Base-by-base conservation (phyloP, 1,140 invertebrate species). In the Heliconius eleuchia region DNA sequence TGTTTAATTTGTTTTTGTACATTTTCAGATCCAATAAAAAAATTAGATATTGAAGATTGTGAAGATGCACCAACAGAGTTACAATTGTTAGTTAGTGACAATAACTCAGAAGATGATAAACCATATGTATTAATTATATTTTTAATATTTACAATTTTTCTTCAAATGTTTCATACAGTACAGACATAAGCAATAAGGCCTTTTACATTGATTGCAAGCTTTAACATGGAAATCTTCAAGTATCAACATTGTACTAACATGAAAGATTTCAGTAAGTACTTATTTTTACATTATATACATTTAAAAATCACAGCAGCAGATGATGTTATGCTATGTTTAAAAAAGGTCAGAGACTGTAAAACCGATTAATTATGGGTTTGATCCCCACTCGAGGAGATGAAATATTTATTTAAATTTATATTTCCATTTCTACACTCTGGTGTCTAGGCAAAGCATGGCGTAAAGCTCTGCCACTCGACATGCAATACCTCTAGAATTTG, bases 221-320 rank as follows among this genome's bases (percentile, higher is more conserved):
- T 23, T 90, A 92, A 71, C 73, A 73, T 57, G 92, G 86, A n/a
- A 93, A 93, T 73, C 80, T 91, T 23, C 82, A 86, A 3, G 88
- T 93, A 1, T 91, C 91, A 8, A 93, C 91, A 1, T 83, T 93
- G 4, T 91, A 93, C 78, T 93, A 91, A 71, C 90, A 91, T 7
- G 91, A 90, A 42, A 81, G 91, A 27, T 90, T 91, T 3, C 83
- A 91, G 91, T 92, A 37, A 87, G 89, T 81, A 7, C 9, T 60
- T 60, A n/a, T 60, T 9, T 52, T 52, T 6, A 19, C 19, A 52
- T 46, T 46, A 46, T 46, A 46, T 16, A 46, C 13, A 46, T 46
- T 46, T 23, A 23, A 23, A 23, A 23, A 23, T 23, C 23, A 23
- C 23, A 23, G 23, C 23, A 23, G 23, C 23, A 23, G 30, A 34